phyloP scores from a whole-genome alignment of 2,113 vertebrate genomes.

The Sinosuthora webbiana region DNA sequence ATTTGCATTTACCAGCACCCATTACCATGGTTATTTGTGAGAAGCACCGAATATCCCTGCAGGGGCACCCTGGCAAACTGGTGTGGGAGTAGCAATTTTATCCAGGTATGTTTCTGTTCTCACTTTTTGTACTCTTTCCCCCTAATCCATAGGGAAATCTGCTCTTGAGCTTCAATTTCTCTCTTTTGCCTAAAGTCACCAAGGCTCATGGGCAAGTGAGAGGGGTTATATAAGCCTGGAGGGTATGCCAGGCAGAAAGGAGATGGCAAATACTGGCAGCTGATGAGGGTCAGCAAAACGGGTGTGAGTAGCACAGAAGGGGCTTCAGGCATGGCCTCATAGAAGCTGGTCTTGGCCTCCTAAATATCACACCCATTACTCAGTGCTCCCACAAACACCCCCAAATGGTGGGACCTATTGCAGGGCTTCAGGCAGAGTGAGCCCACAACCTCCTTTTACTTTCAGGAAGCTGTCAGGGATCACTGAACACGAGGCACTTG shows the following conservation, averaged over 20 bases:
- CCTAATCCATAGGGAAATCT: not conserved
- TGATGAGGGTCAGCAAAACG: not conserved
- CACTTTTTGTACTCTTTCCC: not conserved
- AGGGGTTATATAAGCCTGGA: not conserved
- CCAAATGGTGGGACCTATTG: not conserved
- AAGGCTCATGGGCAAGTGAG: not conserved
- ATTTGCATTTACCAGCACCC: not conserved
- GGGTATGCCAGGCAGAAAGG: not conserved
- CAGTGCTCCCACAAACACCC: not conserved
- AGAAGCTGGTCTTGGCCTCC: not conserved
- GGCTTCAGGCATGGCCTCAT: not conserved
- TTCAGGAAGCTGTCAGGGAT: not conserved
- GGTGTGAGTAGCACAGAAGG: not conserved
- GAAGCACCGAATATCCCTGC: not conserved
- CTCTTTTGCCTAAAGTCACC: not conserved
- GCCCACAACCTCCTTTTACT: not conserved
- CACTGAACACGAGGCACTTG: rapidly evolving
- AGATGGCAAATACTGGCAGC: not conserved
- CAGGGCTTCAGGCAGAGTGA: not conserved
- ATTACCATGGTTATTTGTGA: not conserved
- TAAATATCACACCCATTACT: not conserved
- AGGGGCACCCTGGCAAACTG: not conserved
- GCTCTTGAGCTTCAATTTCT: not conserved
- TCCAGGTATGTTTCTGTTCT: not conserved
- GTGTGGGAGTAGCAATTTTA: not conserved